phyloP scores from a whole-genome alignment of 2,888 invertebrate species.

The Chironomus riparius region DNA sequence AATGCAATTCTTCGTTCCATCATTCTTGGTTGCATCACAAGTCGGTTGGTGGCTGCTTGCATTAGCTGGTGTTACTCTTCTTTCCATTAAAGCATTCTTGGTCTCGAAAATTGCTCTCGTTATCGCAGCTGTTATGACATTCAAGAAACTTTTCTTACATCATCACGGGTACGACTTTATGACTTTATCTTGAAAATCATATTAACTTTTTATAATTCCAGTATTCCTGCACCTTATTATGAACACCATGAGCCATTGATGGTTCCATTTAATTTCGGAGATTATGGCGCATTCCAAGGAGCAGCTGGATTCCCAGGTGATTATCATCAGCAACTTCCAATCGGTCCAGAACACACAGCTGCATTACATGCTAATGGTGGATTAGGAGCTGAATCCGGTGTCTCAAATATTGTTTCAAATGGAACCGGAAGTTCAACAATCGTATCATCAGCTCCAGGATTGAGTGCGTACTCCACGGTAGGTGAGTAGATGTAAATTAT shows the following conservation, averaged over 20 bases:
- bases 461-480: constrained; percentile 6
- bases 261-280: constrained; percentile 42
- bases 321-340: constrained; percentile 2
- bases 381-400: constrained; percentile 13
- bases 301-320: constrained; percentile 33
- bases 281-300: constrained; percentile 32
- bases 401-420: background rate
- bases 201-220: background rate
- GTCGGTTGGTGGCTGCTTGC: constrained; percentile 54
- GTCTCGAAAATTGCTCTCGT: constrained; percentile 59
- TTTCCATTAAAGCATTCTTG: constrained; percentile 59
- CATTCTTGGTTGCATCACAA: constrained; percentile 59
- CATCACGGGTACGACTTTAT: constrained; percentile 37
- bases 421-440: background rate
- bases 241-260: constrained; percentile 36
- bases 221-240: constrained; percentile 37
- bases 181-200: background rate
- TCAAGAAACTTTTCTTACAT: constrained; percentile 48
- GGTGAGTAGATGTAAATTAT: constrained; percentile 6
- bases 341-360: constrained; percentile 20
- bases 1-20: constrained; percentile 54
- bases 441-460: background rate
- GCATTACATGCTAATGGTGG: constrained; percentile 13
- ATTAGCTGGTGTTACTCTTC: constrained; percentile 50
- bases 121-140: constrained; percentile 52